Base-by-base conservation (phyloP, 2,888 invertebrate species). In the Dorcus parallelipipedus region DNA sequence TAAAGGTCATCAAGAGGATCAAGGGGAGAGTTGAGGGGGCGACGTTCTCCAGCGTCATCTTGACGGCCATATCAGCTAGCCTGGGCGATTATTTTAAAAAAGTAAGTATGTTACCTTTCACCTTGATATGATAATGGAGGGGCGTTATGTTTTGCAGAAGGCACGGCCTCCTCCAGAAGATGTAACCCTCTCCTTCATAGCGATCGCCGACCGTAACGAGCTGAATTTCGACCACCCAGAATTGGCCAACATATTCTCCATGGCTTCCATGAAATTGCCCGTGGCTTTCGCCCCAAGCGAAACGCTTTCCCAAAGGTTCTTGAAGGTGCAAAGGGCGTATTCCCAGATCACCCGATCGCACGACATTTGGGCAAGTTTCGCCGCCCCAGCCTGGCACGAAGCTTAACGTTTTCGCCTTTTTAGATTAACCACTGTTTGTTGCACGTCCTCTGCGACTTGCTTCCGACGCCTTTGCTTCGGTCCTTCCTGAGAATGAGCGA, bases 391-490 rank as follows among this genome's bases (percentile, higher is more conserved):
- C 2, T 45, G 2, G 14, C 23, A 20, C 45, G 9, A 42, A 45
- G 4, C 7, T 45, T 2, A 10, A 45, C 45, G 1, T 9, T 17
- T 3, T 45, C 26, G n/a, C 17, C 4, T 20, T 38, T 45, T 14
- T 14, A 54, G 54, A 38, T 54, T 5, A 14, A 38, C 38, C 45
- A 54, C 47, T 54, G 54, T 38, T 48, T 47, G 47, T 20, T 54
- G 14, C 43, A 47, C 26, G 14, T 40, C 38, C 48, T 47, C 17
- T n/a, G 54, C 9, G 45, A 54, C 33, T 38, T 47, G 20, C 20
- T 54, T 2, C 54, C 54, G 2, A 17, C 10, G 7, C 39, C 54
- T 10, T 8, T 54, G 10, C n/a, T 54, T 23, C 45, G 42, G n/a
- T 8, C n/a, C n/a, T 45, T 54, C 2, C 5, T 45, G 7, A 38